These are phyloP conservation scores for Delphinus delphis DNA, from an alignment of 2,113 vertebrate genomes.

Conservation along the genomic window DNA sequence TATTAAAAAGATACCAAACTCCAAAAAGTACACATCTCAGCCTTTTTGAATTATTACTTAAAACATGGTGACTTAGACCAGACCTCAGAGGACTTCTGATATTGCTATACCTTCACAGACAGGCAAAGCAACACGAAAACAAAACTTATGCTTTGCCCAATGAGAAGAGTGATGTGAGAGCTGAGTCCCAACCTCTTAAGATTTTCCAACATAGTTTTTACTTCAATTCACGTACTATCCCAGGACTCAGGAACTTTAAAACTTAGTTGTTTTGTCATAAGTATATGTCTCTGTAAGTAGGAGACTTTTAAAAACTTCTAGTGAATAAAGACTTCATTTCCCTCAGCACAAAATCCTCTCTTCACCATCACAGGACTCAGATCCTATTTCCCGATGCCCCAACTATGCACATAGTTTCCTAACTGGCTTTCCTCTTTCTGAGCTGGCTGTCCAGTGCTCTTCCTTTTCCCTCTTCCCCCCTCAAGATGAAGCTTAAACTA, in stretches of 20 bases:
- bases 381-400: background rate
- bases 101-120: background rate
- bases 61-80: background rate
- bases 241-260: background rate
- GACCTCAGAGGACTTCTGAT: background rate
- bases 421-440: background rate
- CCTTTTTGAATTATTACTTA: background rate
- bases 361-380: background rate
- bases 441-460: background rate
- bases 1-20: background rate
- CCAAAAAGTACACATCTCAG: background rate
- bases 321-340: background rate
- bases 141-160: background rate
- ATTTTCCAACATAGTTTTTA: background rate
- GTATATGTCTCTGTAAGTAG: background rate
- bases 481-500: background rate
- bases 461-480: background rate
- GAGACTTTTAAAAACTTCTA: background rate
- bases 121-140: background rate
- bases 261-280: background rate
- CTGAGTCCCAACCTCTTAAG: background rate
- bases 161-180: background rate
- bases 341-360: background rate
- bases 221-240: background rate
- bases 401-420: background rate